These are phyloP conservation scores for Orchestes rusci DNA, from an alignment of 2,888 invertebrate species.

Conservation along the genomic window DNA sequence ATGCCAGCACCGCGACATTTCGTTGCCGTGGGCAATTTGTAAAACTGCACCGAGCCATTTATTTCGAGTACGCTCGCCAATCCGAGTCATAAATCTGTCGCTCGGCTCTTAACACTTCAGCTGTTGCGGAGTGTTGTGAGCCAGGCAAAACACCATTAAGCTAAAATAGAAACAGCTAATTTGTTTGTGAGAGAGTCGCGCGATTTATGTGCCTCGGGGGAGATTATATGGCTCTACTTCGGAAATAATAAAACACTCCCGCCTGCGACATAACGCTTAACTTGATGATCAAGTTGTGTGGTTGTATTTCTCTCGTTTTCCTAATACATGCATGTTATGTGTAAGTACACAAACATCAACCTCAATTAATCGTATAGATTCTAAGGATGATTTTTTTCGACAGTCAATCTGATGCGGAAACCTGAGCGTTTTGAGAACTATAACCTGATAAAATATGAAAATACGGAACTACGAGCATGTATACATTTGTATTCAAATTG, in stretches of 20 bases:
- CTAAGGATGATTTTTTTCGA: no score
- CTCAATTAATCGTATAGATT: no score
- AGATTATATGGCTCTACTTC: slow-evolving; percentile 22
- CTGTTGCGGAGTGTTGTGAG: slow-evolving; percentile 26
- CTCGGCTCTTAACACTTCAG: slow-evolving; percentile 32
- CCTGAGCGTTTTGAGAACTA: no score
- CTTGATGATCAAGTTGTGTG: no score
- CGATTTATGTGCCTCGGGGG: slow-evolving; percentile 18
- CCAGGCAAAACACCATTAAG: slow-evolving; percentile 23
- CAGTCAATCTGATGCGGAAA: no score
- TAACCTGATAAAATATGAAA: no score
- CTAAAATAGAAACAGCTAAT: slow-evolving; percentile 25
- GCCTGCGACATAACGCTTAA: slow-evolving; percentile 8
- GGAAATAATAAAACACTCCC: slow-evolving; percentile 24
- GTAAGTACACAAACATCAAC: no score
- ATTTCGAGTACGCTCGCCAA: slow-evolving; percentile 32
- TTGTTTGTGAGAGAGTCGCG: slow-evolving; percentile 24
- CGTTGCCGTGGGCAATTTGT: slow-evolving; percentile 29
- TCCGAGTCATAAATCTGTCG: slow-evolving; percentile 31
- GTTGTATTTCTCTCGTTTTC: no score
- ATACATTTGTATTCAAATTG: no score
- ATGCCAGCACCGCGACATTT: no score
- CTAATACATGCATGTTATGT: no score
- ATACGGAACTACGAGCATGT: no score
- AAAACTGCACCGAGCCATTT: slow-evolving; percentile 29